Evolutionary conservation across 2,888 invertebrate species (phyloP).

Genomic region (Zele albiditarsus): DNA sequence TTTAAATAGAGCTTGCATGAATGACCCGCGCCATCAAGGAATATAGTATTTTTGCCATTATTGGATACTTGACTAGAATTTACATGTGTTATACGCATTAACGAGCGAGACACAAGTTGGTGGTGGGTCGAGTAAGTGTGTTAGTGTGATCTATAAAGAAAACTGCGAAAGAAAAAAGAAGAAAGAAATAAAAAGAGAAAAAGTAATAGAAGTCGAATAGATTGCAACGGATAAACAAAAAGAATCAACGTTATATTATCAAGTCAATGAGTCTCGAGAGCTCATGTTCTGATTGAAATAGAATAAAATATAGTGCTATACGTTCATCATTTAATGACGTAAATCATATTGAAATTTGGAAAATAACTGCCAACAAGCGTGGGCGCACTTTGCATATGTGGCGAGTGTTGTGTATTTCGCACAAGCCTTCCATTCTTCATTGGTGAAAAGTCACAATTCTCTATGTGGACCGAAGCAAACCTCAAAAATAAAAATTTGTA

Average conservation of each 20-base stretch:
- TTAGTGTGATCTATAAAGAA: background rate
- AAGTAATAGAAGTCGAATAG: background rate
- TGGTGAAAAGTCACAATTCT: conserved; percentile 49
- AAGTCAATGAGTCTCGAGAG: background rate
- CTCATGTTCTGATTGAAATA: background rate
- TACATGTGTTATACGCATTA: background rate
- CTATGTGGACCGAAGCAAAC: conserved; percentile 66
- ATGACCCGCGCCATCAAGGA: background rate
- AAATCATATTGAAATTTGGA: background rate
- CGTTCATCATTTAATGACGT: background rate
- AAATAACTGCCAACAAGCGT: background rate
- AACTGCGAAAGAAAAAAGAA: background rate
- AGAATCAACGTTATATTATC: background rate
- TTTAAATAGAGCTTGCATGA: background rate
- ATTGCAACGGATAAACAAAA: background rate
- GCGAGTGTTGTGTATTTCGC: conserved; percentile 1
- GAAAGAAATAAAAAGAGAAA: background rate
- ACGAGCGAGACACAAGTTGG: background rate
- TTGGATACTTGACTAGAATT: background rate
- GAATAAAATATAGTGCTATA: background rate
- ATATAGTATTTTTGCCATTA: background rate
- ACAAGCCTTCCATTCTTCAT: conserved; percentile 18
- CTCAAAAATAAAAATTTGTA: conserved; percentile 60
- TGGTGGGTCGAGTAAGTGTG: background rate
- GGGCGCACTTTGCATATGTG: background rate